These are phyloP conservation scores for Brachionichthys hirsutus DNA, from an alignment of 2,113 vertebrate species.

Conservation along the genomic window DNA sequence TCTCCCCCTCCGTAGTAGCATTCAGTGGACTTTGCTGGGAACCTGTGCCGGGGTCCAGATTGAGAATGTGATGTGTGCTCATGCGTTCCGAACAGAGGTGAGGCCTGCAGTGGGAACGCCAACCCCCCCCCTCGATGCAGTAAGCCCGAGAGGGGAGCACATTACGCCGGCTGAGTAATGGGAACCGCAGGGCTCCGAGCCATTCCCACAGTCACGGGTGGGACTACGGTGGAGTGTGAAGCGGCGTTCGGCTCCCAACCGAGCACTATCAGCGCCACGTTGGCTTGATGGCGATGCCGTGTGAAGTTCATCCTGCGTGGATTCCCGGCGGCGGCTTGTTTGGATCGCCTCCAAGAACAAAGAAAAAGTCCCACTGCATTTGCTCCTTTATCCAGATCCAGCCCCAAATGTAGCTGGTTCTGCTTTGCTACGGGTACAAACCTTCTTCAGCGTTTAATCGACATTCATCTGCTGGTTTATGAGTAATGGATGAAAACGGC, in stretches of 20 bases:
- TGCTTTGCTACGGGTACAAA: too few species aligned
- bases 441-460: too few species aligned
- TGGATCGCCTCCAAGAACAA: too few species aligned
- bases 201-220: constrained; percentile 30
- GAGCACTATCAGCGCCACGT: constrained; percentile 50
- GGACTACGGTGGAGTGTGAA: constrained; percentile 59
- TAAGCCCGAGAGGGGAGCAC: constrained; percentile 49
- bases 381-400: too few species aligned
- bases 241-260: constrained; percentile 59
- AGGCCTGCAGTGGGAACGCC: constrained; percentile 64
- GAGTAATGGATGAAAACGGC: too few species aligned
- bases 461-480: too few species aligned
- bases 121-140: constrained; percentile 45
- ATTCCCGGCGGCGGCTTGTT: too few species aligned
- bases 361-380: too few species aligned
- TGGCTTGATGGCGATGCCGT: constrained; percentile 67
- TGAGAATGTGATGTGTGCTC: constrained; percentile 70
- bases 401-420: too few species aligned
- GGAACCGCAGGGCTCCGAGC: constrained; percentile 60
- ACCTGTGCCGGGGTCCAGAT: constrained; percentile 62
- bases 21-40: constrained; percentile 48
- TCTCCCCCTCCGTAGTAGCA: constrained; percentile 20
- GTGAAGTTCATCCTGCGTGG: constrained; percentile 56
- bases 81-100: constrained; percentile 73
- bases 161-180: constrained; percentile 69